Evolutionary conservation across 2,113 vertebrate species (phyloP).

Genomic region (Echinops telfairi): DNA sequence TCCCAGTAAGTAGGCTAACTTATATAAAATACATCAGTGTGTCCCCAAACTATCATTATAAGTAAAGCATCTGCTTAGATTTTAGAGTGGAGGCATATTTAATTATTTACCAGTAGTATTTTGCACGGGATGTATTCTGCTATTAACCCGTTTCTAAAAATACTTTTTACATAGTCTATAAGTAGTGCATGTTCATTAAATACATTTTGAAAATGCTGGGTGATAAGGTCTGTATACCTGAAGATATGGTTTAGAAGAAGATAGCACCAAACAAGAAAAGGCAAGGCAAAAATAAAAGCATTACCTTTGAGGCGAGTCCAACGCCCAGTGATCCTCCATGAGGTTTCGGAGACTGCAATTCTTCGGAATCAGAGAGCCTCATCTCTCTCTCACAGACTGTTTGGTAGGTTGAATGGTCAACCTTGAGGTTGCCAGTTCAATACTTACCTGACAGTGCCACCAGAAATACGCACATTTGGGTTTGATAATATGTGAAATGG

Average conservation of each 20-base stretch:
- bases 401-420: too few relatives aligned
- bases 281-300: too few relatives aligned
- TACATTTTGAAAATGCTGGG: constrained; percentile 44
- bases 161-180: not conserved
- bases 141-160: constrained; percentile 52
- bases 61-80: constrained; percentile 44
- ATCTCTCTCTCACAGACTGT: too few relatives aligned
- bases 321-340: too few relatives aligned
- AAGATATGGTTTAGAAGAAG: not conserved
- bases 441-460: too few relatives aligned
- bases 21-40: constrained; percentile 28
- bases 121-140: not conserved
- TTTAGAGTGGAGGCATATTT: constrained; percentile 20
- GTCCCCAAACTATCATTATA: constrained; percentile 33
- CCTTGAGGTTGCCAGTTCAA: too few relatives aligned
- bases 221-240: constrained; percentile 31
- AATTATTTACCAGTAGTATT: constrained; percentile 61
- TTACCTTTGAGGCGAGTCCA: too few relatives aligned
- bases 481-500: not conserved
- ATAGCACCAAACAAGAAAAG: not conserved
- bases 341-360: too few relatives aligned
- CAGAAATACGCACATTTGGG: not conserved
- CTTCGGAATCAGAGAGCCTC: too few relatives aligned
- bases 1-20: constrained; percentile 23
- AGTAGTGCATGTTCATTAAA: constrained; percentile 61